These are phyloP conservation scores for Tadarida brasiliensis DNA, from an alignment of 2,797 vertebrate genomes.

Conservation along the genomic window DNA sequence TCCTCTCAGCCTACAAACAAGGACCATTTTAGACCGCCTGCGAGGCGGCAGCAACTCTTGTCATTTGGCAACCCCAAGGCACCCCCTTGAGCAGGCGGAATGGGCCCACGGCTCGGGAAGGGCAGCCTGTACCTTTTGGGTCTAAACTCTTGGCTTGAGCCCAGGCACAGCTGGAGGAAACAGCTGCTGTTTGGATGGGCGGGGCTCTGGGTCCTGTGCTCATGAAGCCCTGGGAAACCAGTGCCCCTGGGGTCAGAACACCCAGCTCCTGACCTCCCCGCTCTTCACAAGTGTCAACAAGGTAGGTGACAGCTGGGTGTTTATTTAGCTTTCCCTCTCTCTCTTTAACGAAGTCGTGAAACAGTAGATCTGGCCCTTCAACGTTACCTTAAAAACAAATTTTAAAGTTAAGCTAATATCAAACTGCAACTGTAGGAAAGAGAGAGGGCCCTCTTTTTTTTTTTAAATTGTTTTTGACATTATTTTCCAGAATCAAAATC, in stretches of 20 bases:
- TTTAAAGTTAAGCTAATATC: background rate
- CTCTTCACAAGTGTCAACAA: background rate
- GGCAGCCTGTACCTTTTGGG: background rate
- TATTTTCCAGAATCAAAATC: conserved; percentile 36
- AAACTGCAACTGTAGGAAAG: background rate
- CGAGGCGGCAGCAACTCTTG: no score
- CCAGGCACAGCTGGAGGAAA: background rate
- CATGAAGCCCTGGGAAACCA: background rate
- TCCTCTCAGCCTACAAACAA: background rate
- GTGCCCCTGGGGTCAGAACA: background rate
- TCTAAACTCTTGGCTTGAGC: background rate
- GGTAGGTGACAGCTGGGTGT: background rate
- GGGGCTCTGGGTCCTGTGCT: background rate
- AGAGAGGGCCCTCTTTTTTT: background rate
- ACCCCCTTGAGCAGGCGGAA: background rate
- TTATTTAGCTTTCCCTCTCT: background rate
- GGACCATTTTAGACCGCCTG: background rate
- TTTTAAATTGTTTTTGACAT: background rate
- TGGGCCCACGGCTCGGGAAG: background rate
- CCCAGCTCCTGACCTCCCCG: background rate
- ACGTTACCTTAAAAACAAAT: conserved; percentile 24
- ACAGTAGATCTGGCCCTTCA: background rate
- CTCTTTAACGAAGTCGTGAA: background rate
- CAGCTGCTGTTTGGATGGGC: background rate
- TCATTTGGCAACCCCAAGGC: background rate